Conservation (phyloP, 2,888 invertebrate genomes). For the Drosophila planitibia region DNA sequence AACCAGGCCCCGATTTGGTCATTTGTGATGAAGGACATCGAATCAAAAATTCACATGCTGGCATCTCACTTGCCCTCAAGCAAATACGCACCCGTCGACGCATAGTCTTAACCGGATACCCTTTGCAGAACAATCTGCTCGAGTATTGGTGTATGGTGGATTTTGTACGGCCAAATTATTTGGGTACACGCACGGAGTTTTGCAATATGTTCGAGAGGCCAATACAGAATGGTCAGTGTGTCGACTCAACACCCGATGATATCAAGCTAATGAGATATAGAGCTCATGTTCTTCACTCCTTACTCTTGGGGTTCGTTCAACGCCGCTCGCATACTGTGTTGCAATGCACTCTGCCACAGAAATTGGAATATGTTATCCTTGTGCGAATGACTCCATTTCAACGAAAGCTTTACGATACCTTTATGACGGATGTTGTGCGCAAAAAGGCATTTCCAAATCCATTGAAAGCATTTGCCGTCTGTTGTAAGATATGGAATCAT, state of each 20-base stretch:
- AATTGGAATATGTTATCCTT: constrained; percentile 97
- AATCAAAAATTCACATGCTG: constrained; percentile 99
- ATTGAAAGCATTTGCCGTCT: constrained; percentile 98
- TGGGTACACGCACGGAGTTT: constrained; percentile 98
- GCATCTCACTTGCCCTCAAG: constrained; percentile 97
- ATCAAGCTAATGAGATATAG: constrained; percentile 96
- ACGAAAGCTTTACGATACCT: constrained; percentile 94
- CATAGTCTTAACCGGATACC: constrained; percentile 98
- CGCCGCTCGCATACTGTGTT: constrained; percentile 96
- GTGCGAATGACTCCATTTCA: constrained; percentile 96
- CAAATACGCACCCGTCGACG: constrained; percentile 97
- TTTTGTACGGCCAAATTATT: constrained; percentile 98
- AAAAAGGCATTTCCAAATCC: constrained; percentile 96
- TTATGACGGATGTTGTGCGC: constrained; percentile 96
- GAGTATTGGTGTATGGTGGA: constrained; percentile 99
- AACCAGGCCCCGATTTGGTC: constrained; percentile 96
- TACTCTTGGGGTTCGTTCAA: constrained; percentile 98
- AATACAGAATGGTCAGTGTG: constrained; percentile 99
- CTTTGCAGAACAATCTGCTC: constrained; percentile 97
- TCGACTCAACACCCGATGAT: constrained; percentile 97
- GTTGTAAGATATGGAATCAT: constrained; percentile 99
- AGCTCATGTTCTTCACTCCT: constrained; percentile 97
- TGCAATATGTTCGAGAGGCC: constrained; percentile 99
- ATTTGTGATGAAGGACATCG: constrained; percentile 99
- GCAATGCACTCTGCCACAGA: constrained; percentile 95